These are phyloP conservation scores for Bubo bubo DNA, from an alignment of 2,113 vertebrate species.

Conservation along the genomic window DNA sequence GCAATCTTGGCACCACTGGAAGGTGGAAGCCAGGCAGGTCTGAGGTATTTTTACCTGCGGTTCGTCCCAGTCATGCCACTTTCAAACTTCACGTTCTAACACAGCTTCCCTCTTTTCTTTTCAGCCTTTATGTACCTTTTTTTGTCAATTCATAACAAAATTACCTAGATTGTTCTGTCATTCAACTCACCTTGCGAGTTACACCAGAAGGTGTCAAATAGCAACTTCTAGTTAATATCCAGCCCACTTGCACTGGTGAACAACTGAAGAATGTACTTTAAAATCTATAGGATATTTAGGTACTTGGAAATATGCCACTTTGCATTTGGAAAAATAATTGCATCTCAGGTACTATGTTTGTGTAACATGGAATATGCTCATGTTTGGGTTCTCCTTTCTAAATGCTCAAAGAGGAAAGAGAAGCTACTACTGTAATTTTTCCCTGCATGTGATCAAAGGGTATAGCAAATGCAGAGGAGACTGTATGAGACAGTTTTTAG, in stretches of 20 bases:
- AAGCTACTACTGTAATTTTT: background rate
- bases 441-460: background rate
- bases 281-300: background rate
- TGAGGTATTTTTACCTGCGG: background rate
- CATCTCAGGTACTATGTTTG: background rate
- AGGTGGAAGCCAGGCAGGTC: background rate
- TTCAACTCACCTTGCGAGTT: background rate
- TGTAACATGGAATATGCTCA: background rate
- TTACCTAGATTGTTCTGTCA: background rate
- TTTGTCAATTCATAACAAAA: background rate
- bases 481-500: background rate
- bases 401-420: background rate
- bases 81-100: background rate
- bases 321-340: background rate
- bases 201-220: background rate
- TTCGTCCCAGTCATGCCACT: background rate
- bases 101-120: background rate
- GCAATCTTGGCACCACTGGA: background rate
- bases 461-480: background rate
- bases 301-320: background rate
- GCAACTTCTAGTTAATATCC: background rate
- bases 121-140: background rate
- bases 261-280: background rate
- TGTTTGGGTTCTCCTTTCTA: background rate
- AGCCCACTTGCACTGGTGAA: background rate